Evolutionary conservation across 2,888 invertebrate species (phyloP), one percentile per base, ranked within the genome.

Genomic region (Nineta flava): DNA sequence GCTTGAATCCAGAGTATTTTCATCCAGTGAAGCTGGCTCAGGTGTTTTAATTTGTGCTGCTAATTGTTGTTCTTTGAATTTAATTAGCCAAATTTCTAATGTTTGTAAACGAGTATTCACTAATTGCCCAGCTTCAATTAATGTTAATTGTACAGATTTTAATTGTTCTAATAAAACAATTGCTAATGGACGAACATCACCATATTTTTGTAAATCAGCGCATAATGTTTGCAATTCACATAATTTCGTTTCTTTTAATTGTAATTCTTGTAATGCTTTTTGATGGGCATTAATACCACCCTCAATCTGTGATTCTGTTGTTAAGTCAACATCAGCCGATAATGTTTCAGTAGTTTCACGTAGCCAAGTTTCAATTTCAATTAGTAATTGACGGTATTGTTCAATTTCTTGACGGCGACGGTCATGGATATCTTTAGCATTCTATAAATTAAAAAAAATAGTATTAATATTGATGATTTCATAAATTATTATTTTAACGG

Each of bases 1-100:
- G 45, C 75, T 74, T 0, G 82, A 81, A 63, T 81, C 81, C 45
- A 83, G 73, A 6, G 82, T 82, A 54, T 73, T 69, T 57, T 77
- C 76, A 34, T 75, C 76, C 57, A 74, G 68, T 19, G 76, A 72
- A 50, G 76, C 74, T 6, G 60, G 59, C 43, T 60, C 48, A 5
- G 81, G 81, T 54, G 73, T 68, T 57, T 77, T 75, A 50, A 76
- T 74, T 6, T 60, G 58, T 42, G 59, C 57, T 42, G 56, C 54
- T 57, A 61, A 50, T 58, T 62, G 52, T 59, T 61, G 51, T 59
- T 65, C 53, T 63, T 57, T 13, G 47, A 62, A 60, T 54, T 66
- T 64, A 15, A 64, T 60, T 46, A 80, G 67, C 49, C 73, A 66
- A 55, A 66, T 66, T 54, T 70, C 66, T 54, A 77, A 65, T 55